These are phyloP conservation scores for Hirundo rustica DNA, from an alignment of 2,797 vertebrate species.

Conservation along the genomic window DNA sequence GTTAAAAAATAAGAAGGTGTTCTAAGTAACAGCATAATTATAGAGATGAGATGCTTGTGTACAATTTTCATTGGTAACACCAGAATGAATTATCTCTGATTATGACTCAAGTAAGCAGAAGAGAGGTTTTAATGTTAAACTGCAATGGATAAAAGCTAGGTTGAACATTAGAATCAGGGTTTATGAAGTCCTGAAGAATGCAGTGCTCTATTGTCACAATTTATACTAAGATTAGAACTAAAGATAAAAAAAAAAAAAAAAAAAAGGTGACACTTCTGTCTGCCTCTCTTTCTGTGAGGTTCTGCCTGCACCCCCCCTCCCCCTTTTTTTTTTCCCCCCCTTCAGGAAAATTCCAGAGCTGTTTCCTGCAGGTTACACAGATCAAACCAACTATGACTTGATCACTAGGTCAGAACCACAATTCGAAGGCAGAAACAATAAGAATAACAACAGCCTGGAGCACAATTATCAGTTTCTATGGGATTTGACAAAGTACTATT, in stretches of 20 bases:
- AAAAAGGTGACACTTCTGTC: not conserved
- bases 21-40: not conserved
- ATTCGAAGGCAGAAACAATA: not conserved
- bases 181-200: not conserved
- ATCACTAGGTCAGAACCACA: not conserved
- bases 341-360: not conserved
- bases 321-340: rapidly evolving
- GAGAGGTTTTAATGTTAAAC: not conserved
- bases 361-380: not conserved
- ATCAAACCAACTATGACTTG: not conserved
- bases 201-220: not conserved
- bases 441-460: not conserved
- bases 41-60: not conserved
- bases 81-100: not conserved
- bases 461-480: not conserved
- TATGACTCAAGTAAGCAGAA: not conserved
- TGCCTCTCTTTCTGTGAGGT: not conserved
- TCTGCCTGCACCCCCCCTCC: not conserved
- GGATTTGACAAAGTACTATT: not conserved
- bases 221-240: not conserved
- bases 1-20: not conserved
- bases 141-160: not conserved
- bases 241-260: not conserved
- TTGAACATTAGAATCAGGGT: not conserved
- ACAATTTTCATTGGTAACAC: rapidly evolving